Evolutionary conservation across 2,888 invertebrate species (phyloP).

Genomic region (Callyntrura sp.): DNA sequence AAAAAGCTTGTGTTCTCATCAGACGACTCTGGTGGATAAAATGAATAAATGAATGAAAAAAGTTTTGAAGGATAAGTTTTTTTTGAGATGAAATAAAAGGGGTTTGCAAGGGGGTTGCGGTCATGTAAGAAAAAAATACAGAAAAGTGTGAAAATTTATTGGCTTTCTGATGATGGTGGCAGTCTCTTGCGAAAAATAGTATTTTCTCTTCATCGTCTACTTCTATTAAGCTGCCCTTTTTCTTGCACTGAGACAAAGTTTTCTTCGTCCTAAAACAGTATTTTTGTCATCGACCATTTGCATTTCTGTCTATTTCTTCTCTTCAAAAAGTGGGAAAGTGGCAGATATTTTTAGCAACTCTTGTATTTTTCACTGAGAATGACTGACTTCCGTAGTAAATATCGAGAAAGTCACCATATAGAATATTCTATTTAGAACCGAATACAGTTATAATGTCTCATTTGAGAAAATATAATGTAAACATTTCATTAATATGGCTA

Average conservation of each 20-base stretch:
- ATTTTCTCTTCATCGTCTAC: background rate
- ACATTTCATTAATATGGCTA: too few species aligned
- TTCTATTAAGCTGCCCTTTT: background rate
- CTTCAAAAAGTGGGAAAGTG: too few species aligned
- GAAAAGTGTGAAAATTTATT: slow-evolving; percentile 50
- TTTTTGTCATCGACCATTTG: too few species aligned
- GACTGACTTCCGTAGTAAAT: too few species aligned
- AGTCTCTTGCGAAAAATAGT: background rate
- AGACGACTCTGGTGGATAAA: slow-evolving; percentile 40
- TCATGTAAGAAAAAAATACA: background rate
- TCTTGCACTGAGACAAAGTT: background rate
- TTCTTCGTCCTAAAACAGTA: background rate
- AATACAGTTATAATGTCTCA: too few species aligned
- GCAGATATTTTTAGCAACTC: too few species aligned
- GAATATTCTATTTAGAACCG: too few species aligned
- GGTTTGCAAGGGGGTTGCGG: background rate
- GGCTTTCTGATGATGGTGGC: slow-evolving; percentile 16
- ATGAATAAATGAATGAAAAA: slow-evolving; percentile 34
- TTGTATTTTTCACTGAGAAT: too few species aligned
- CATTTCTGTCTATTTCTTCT: too few species aligned
- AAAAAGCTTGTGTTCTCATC: slow-evolving; percentile 45
- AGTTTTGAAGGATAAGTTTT: slow-evolving; percentile 32
- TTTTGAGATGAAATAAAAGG: slow-evolving; percentile 8
- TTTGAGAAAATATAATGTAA: too few species aligned
- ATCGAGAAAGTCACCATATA: too few species aligned